Percentiles rank a stretch among this genome's conserved stretches.
These are phyloP conservation scores for Philaenus spumarius DNA, from an alignment of 1,140 invertebrate genomes.

Conservation along the genomic window DNA sequence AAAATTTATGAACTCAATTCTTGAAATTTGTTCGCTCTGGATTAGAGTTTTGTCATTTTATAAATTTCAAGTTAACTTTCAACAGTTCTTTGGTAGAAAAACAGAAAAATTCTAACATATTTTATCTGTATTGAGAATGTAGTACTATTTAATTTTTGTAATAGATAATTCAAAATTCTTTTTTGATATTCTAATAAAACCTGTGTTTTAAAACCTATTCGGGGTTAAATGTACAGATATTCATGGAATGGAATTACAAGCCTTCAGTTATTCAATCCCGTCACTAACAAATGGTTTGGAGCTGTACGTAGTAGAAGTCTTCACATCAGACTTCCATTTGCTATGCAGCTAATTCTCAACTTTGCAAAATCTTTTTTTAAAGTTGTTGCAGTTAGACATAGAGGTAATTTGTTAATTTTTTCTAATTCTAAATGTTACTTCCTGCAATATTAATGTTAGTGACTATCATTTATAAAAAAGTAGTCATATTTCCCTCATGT, in stretches of 20 bases:
- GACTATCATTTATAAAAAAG: background rate
- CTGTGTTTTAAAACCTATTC: no score
- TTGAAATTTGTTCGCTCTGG: no score
- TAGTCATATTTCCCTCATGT: background rate
- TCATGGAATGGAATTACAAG: slow-evolving; percentile 49
- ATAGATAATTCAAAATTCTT: no score
- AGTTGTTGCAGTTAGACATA: slow-evolving; percentile 29
- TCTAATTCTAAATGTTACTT: background rate
- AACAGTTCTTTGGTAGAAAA: no score
- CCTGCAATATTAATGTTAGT: slow-evolving; percentile 1
- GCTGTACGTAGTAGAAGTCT: slow-evolving; percentile 50
- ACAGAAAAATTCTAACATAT: no score
- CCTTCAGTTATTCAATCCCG: slow-evolving; percentile 50
- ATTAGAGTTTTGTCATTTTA: no score
- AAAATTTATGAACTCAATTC: no score
- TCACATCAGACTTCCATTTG: slow-evolving; percentile 48
- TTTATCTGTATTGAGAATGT: no score
- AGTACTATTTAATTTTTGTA: no score
- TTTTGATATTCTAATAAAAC: no score
- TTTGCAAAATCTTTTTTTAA: slow-evolving; percentile 26
- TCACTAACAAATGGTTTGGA: slow-evolving; percentile 49
- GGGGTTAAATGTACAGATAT: slow-evolving; percentile 38
- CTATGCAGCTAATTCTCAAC: slow-evolving; percentile 28
- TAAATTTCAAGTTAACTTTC: no score
- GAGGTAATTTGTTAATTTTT: slow-evolving; percentile 26